Base-by-base conservation (phyloP, 1,140 invertebrate species). In the Papilio dardanus region DNA sequence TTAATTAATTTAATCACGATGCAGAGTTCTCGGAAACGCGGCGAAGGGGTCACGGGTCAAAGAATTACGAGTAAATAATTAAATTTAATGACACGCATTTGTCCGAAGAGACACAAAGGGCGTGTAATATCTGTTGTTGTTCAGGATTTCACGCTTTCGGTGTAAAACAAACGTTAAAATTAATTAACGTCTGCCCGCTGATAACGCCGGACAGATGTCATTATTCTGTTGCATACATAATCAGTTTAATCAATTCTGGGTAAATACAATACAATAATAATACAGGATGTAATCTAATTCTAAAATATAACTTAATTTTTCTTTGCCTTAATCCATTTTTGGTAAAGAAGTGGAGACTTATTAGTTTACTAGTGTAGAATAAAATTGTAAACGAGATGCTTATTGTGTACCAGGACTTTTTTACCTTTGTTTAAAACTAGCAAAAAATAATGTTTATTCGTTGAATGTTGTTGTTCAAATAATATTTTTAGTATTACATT, bases 1-100 rank as follows among this genome's bases (percentile, higher is more conserved):
- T 73, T 73, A 73, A 73, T 73, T 73, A 73, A 73, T 73, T 73
- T 75, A 74, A 78, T 78, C 77, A 76, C 74, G 74, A 78, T 78
- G 58, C 62, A 74, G 71, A 68, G 46, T 80, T 84, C 81, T 77
- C 37, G 71, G 79, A 78, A 84, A 71, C 37, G 74, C 73, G 30
- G 76, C 69, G 54, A 71, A 77, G 81, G 80, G 81, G 80, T 82
- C 79, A 83, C 74, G 76, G 77, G 76, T 77, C 75, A 35, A 65
- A 69, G 74, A 84, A 78, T 82, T 86, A 87, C 82, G 73, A 76
- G 76, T 82, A 82, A 82, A 83, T 88, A 88, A 89, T 89, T 88
- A 84, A 86, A 86, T 88, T 87, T 83, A 88, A 89, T 83, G 83
- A 58, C 28, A 75, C 58, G 78, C 83, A 89, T 89, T 87, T 88